Conservation (phyloP, 2,888 invertebrate species). For the Leptura quadrifasciata region DNA sequence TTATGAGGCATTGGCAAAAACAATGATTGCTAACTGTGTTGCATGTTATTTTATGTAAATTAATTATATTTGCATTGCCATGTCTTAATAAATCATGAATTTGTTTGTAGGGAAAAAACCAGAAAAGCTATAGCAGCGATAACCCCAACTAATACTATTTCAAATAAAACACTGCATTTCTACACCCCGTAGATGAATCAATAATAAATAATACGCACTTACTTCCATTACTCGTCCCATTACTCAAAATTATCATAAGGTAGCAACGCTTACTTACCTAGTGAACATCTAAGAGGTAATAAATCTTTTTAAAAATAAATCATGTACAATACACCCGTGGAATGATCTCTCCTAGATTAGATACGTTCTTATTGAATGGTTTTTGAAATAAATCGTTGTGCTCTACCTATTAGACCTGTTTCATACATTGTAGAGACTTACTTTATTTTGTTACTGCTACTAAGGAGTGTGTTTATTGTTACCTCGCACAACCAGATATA, state of each 20-base stretch:
- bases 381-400: slow-evolving; percentile 28
- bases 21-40: too few species aligned
- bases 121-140: too few species aligned
- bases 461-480: background rate
- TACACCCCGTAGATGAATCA: background rate
- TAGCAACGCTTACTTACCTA: slow-evolving; percentile 31
- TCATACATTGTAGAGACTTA: background rate
- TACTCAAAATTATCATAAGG: slow-evolving; percentile 35
- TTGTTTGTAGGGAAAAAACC: too few species aligned
- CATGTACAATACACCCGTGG: slow-evolving; percentile 10
- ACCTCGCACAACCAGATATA: background rate
- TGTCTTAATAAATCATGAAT: too few species aligned
- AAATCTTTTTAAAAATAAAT: slow-evolving; percentile 33
- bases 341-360: slow-evolving; percentile 10
- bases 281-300: slow-evolving; percentile 34
- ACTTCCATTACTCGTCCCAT: slow-evolving; percentile 15
- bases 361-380: slow-evolving; percentile 28
- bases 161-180: too few species aligned
- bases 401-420: slow-evolving; percentile 1
- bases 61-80: too few species aligned
- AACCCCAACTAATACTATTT: too few species aligned
- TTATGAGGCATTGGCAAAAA: too few species aligned
- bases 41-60: too few species aligned
- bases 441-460: background rate
- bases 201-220: background rate